Conservation (phyloP, 2,888 invertebrate genomes). For the Allygus modestus region DNA sequence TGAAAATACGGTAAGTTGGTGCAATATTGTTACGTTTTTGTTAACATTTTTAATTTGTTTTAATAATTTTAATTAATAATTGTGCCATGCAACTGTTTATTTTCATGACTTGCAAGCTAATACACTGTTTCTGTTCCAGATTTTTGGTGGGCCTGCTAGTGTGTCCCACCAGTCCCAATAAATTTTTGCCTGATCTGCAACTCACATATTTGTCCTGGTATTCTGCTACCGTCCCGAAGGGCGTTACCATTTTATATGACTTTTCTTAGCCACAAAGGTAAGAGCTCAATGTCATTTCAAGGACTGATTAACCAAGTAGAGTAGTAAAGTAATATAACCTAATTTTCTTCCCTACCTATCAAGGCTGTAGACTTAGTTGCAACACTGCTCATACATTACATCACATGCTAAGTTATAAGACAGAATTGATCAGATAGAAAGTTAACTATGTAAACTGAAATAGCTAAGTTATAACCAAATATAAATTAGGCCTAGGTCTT, state of each 20-base stretch:
- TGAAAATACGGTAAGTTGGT: conserved; percentile 51
- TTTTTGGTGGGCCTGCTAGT: conserved; percentile 46
- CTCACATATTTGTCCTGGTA: conserved; percentile 66
- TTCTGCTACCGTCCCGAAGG: conserved; percentile 84
- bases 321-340: background rate
- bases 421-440: too few species aligned
- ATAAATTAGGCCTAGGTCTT: too few species aligned
- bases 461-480: too few species aligned
- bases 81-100: background rate
- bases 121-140: conserved; percentile 20
- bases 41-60: conserved; percentile 9
- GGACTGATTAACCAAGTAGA: background rate
- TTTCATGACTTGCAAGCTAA: background rate
- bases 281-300: conserved; percentile 73
- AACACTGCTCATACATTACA: background rate
- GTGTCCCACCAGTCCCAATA: conserved; percentile 61
- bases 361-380: background rate
- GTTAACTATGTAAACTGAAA: too few species aligned
- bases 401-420: too few species aligned
- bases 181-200: conserved; percentile 60
- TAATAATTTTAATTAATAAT: background rate
- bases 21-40: background rate
- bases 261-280: conserved; percentile 96
- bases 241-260: conserved; percentile 97
- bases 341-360: background rate